Percentiles rank a stretch among this genome's conserved stretches.
Conservation (phyloP, 2,888 invertebrate species). For the Autographa gamma region DNA sequence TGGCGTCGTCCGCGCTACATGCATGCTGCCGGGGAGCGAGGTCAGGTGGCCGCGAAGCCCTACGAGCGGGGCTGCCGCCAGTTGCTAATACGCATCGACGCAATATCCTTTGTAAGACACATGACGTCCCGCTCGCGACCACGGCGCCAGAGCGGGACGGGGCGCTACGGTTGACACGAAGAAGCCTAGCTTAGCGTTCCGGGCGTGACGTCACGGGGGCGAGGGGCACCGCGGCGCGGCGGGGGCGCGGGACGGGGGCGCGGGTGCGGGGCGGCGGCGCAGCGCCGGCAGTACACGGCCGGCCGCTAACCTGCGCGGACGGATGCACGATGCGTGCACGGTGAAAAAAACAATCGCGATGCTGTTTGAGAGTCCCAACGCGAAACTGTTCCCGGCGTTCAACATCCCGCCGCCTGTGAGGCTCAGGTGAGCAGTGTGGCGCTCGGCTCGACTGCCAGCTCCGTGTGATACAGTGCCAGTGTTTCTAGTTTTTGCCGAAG, state of each 20-base stretch:
- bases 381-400: constrained; percentile 91
- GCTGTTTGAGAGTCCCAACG: constrained; percentile 93
- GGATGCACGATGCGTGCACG: constrained; percentile 79
- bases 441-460: constrained; percentile 39
- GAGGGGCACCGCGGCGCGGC: constrained; percentile 67
- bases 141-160: constrained; percentile 56
- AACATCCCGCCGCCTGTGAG: constrained; percentile 92
- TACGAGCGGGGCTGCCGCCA: constrained; percentile 60
- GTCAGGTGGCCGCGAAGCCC: constrained; percentile 63
- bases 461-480: constrained; percentile 68
- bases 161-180: constrained; percentile 59
- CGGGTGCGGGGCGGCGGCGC: constrained; percentile 64
- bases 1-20: constrained; percentile 32
- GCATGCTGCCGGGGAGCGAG: constrained; percentile 23
- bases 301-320: constrained; percentile 76
- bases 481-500: constrained; percentile 71
- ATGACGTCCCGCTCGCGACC: constrained; percentile 58
- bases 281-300: constrained; percentile 79
- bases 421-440: constrained; percentile 82
- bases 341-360: constrained; percentile 86
- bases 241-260: constrained; percentile 60
- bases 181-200: constrained; percentile 71
- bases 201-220: constrained; percentile 82
- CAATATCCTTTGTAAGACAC: constrained; percentile 63
- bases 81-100: constrained; percentile 60